These are phyloP conservation scores for Xerus inauris DNA, from an alignment of 2,113 vertebrate genomes.

Conservation along the genomic window DNA sequence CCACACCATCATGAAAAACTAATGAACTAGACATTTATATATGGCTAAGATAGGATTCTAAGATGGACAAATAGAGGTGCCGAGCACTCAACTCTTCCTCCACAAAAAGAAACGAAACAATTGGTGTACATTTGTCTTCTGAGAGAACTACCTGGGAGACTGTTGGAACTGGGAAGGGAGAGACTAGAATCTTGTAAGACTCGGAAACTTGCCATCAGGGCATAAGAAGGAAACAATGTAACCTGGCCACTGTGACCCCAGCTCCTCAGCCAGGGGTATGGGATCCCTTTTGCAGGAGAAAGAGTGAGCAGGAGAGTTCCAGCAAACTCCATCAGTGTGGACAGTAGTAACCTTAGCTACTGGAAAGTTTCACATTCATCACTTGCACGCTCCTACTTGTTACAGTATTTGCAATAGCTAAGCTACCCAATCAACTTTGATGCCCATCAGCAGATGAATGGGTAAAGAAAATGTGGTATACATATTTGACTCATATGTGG, in stretches of 20 bases:
- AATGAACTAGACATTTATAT: no score
- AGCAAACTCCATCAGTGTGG: not conserved
- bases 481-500: not conserved
- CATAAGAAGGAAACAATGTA: not conserved
- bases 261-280: not conserved
- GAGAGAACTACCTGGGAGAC: not conserved
- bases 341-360: not conserved
- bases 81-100: not conserved
- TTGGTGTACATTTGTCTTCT: not conserved
- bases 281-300: not conserved
- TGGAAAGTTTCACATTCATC: not conserved
- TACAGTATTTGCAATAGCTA: not conserved
- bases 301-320: not conserved
- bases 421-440: not conserved
- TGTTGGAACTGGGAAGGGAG: no score
- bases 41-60: not conserved
- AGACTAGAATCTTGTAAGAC: not conserved
- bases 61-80: not conserved
- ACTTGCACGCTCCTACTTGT: not conserved
- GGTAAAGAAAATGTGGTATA: not conserved
- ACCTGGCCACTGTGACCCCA: no score
- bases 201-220: not conserved
- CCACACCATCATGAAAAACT: no score
- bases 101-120: not conserved
- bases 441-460: not conserved